These are phyloP conservation scores for Linepithema humile DNA, from an alignment of 1,140 invertebrate species.

Conservation along the genomic window DNA sequence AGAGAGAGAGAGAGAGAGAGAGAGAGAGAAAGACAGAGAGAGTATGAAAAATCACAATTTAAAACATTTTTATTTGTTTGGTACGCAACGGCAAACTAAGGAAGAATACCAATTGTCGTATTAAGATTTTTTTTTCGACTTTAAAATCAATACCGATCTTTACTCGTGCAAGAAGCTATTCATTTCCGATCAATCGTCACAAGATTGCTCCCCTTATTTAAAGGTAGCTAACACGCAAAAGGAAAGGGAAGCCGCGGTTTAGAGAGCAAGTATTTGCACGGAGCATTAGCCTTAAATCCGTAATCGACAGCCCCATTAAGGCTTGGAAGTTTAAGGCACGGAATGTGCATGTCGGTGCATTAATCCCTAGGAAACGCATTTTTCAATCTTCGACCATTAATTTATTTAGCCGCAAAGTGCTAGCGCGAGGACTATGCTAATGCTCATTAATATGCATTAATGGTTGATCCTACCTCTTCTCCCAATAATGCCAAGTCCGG, in stretches of 20 bases:
- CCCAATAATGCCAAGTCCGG: conserved; percentile 25
- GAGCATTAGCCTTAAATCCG: conserved; percentile 66
- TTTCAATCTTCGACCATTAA: conserved; percentile 43
- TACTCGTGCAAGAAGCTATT: conserved; percentile 21
- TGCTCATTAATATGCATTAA: conserved; percentile 57
- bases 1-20: too few relatives aligned
- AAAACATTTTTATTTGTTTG: conserved; percentile 6
- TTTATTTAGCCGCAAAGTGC: conserved; percentile 58
- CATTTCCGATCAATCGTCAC: conserved; percentile 32
- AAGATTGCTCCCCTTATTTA: conserved; percentile 32
- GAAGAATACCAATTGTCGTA: conserved; percentile 30
- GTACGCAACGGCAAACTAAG: background rate
- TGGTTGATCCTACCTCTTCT: conserved; percentile 7
- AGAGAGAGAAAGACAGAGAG: too few relatives aligned
- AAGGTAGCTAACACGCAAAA: conserved; percentile 50
- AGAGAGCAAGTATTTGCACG: conserved; percentile 31
- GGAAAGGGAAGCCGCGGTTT: conserved; percentile 1
- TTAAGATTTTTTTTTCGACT: conserved; percentile 33
- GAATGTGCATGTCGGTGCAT: conserved; percentile 19
- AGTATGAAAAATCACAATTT: background rate
- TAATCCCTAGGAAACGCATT: conserved; percentile 33
- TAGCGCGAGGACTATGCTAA: conserved; percentile 46
- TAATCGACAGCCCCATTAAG: conserved; percentile 68
- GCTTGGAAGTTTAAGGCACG: conserved; percentile 39
- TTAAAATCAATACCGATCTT: conserved; percentile 27